Evolutionary conservation across 2,888 invertebrate species (phyloP).

Genomic region (Habrosyne pyritoides): DNA sequence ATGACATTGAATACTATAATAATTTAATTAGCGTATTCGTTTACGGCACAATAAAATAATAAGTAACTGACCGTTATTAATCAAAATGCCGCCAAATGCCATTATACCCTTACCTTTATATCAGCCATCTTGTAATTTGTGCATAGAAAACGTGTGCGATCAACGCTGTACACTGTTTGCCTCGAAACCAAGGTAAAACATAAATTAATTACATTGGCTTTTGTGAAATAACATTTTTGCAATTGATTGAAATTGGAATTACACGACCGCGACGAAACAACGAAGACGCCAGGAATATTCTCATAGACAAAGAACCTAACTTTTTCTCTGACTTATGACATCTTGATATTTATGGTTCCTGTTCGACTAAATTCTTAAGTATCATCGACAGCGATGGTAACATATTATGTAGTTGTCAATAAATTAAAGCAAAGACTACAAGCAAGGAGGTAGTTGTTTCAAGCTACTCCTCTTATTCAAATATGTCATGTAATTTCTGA

Average conservation of each 20-base stretch:
- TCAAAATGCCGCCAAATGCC: slow-evolving; percentile 79
- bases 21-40: background rate
- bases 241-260: slow-evolving; percentile 40
- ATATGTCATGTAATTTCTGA: too few species aligned
- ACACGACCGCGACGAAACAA: slow-evolving; percentile 51
- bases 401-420: too few species aligned
- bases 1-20: background rate
- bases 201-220: slow-evolving; percentile 46
- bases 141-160: slow-evolving; percentile 62
- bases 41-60: slow-evolving; percentile 9
- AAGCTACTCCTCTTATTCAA: too few species aligned
- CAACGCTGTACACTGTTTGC: slow-evolving; percentile 62
- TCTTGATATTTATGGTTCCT: background rate
- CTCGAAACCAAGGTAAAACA: slow-evolving; percentile 53
- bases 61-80: slow-evolving; percentile 60
- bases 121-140: slow-evolving; percentile 78
- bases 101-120: slow-evolving; percentile 72
- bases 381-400: too few species aligned
- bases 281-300: slow-evolving; percentile 63
- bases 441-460: too few species aligned
- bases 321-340: background rate
- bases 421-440: too few species aligned
- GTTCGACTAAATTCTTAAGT: too few species aligned
- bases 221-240: slow-evolving; percentile 64
- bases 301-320: slow-evolving; percentile 40